Evolutionary conservation across 1,140 invertebrate genomes (phyloP), one percentile per base, ranked within the genome.

Genomic region (Pachyrhynchus sulphureomaculatus): DNA sequence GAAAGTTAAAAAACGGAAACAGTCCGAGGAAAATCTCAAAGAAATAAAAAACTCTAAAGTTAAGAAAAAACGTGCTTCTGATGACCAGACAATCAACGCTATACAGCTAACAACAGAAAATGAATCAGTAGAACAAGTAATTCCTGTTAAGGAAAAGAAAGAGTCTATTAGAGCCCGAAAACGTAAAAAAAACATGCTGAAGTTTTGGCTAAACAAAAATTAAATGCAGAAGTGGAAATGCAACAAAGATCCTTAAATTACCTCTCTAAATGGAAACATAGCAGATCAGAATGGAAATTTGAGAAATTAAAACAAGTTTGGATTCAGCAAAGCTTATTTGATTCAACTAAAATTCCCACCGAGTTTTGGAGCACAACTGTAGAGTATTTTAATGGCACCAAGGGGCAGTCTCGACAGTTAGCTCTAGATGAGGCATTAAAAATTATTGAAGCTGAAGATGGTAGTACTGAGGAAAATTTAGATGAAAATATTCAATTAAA

Each of bases 281-380:
- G 83, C 47, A 79, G 77, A 53, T 76, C 76, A 48, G 82, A 88
- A 67, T 91, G 89, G 89, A 90, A 88, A 72, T 91, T 90, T 72
- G 86, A 86, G 71, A 91, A 90, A 73, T 67, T 86, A 1, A 84
- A 82, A 55, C 89, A 90, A 76, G 81, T 86, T n/a, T 89, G 87
- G 81, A 75, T 91, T 17, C 82, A 84, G 34, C 84, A 88, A 64
- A 82, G 88, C 68, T 81, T 88, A 64, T 82, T 89, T 42, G 81
- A 86, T 65, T 68, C 79, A 36, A 68, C 76, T 4, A 78, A 81
- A 54, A 69, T 91, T 2, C 78, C 82, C 12, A 79, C 84, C 26
- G 73, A 81, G 24, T 73, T 83, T 56, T 90, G 86, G 82, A 77
- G 81, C 15, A 76, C 79, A 5, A 77, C 87, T n/a, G 65, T 90